Percentiles rank a stretch among this genome's conserved stretches.
phyloP scores from a whole-genome alignment of 1,140 invertebrate genomes.

The Drosophila paulistorum region DNA sequence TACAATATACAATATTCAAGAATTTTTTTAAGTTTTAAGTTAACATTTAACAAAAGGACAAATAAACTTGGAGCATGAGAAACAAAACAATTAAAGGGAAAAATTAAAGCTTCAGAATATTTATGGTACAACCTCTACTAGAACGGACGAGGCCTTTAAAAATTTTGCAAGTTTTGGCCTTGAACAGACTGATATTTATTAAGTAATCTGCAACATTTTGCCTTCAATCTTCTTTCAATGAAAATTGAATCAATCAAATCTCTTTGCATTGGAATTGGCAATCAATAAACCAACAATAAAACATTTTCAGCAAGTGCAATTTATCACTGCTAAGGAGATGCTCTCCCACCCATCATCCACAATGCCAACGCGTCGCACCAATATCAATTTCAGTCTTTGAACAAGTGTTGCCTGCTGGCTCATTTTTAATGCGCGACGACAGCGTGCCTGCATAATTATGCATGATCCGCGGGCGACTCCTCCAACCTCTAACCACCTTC shows the following conservation, averaged over 20 bases:
- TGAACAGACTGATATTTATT: not conserved
- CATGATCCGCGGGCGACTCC: slow-evolving; percentile 56
- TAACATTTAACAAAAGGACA: too few species aligned
- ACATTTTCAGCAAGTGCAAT: slow-evolving; percentile 45
- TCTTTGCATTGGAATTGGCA: slow-evolving; percentile 44
- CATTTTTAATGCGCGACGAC: slow-evolving; percentile 78
- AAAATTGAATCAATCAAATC: slow-evolving; percentile 51
- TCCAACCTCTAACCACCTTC: not conserved
- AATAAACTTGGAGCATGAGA: too few species aligned
- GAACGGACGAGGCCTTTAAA: not conserved
- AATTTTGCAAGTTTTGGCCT: not conserved
- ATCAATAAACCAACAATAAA: slow-evolving; percentile 47
- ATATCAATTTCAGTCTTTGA: slow-evolving; percentile 73
- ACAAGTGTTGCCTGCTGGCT: slow-evolving; percentile 59
- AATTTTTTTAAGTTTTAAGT: too few species aligned
- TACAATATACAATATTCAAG: too few species aligned
- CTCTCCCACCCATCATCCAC: slow-evolving; percentile 19
- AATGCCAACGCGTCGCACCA: slow-evolving; percentile 27
- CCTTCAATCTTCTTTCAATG: not conserved
- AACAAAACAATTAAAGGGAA: too few species aligned
- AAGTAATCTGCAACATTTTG: not conserved
- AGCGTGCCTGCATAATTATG: slow-evolving; percentile 74
- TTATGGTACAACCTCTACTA: too few species aligned
- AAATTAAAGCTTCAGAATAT: too few species aligned
- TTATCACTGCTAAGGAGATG: slow-evolving; percentile 45